These are phyloP conservation scores for Nicator chloris DNA, from an alignment of 2,113 vertebrate species.

Conservation along the genomic window DNA sequence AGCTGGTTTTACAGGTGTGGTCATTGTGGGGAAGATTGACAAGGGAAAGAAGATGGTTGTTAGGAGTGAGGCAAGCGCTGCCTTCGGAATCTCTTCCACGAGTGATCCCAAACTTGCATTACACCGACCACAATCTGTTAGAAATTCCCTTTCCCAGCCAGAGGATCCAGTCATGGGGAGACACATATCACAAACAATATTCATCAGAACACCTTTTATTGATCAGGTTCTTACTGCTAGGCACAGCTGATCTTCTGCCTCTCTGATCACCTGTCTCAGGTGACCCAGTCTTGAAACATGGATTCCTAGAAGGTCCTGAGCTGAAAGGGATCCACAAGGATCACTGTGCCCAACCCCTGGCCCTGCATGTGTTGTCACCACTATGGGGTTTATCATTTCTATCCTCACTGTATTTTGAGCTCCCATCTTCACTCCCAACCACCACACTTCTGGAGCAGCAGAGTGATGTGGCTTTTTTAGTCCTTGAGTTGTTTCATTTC, in stretches of 20 bases:
- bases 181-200: not conserved
- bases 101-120: not conserved
- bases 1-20: not conserved
- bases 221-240: not conserved
- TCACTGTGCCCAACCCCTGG: not conserved
- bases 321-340: not conserved
- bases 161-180: not conserved
- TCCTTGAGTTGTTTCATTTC: not conserved
- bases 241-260: not conserved
- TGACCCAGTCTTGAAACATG: accelerated
- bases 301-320: not conserved
- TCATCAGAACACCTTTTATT: not conserved
- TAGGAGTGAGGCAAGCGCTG: accelerated
- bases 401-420: accelerated
- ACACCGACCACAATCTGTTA: not conserved
- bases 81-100: not conserved
- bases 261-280: not conserved
- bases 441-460: not conserved
- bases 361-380: not conserved
- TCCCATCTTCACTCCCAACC: not conserved
- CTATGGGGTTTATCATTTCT: accelerated
- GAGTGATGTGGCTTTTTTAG: not conserved
- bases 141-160: not conserved
- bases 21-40: not conserved
- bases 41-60: not conserved